A percentile compares a stretch with the other conserved stretches of the same genome.
phyloP scores from a whole-genome alignment of 2,888 invertebrate genomes.

The Platyscelio sp. region DNA sequence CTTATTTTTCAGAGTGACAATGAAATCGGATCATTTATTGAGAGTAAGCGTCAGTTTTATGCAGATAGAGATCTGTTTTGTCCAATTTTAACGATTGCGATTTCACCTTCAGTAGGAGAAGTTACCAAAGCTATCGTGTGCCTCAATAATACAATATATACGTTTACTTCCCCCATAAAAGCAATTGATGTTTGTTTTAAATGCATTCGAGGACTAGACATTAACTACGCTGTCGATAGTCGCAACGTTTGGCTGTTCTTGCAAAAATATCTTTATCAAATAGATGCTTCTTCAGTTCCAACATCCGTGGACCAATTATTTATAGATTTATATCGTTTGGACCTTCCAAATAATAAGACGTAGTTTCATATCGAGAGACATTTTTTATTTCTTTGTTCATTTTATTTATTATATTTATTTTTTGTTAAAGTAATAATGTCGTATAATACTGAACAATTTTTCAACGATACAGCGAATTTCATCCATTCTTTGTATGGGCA shows the following conservation, averaged over 20 bases:
- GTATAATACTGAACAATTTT: neutral
- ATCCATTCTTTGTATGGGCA: slow-evolving; percentile 18
- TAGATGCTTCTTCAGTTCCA: neutral
- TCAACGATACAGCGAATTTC: slow-evolving; percentile 15
- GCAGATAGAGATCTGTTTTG: slow-evolving; percentile 7
- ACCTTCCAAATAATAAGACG: neutral
- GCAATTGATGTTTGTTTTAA: slow-evolving; percentile 5
- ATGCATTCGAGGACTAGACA: neutral
- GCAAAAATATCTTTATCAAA: neutral
- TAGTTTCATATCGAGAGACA: neutral
- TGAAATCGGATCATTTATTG: neutral
- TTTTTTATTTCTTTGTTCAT: neutral
- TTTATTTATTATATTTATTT: neutral
- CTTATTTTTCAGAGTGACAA: slow-evolving; percentile 24
- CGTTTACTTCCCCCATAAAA: neutral
- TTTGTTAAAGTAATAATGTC: neutral
- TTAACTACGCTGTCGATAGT: slow-evolving; percentile 22
- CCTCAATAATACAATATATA: neutral
- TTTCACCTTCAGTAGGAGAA: neutral
- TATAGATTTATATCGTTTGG: slow-evolving; percentile 11
- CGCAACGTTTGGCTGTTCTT: slow-evolving; percentile 25
- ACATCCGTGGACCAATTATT: slow-evolving; percentile 12
- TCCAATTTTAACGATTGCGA: neutral
- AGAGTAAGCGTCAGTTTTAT: slow-evolving; percentile 16
- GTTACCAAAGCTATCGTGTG: neutral